phyloP scores from a whole-genome alignment of 1,140 invertebrate genomes.

The Drosophila virilis region DNA sequence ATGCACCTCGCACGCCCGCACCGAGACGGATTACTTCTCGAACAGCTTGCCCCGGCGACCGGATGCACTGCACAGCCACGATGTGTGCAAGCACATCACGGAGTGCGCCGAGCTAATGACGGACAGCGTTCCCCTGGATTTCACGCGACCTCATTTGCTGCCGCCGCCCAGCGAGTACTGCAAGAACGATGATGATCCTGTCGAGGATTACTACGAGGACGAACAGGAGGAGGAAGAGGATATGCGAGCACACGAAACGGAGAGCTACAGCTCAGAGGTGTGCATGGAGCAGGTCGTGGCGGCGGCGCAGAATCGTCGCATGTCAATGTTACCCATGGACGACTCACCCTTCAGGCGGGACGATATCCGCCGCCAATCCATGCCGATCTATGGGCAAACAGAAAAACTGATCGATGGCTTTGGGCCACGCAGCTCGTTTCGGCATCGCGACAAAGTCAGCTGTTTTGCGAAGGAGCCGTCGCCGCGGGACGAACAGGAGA shows the following conservation, averaged over 20 bases:
- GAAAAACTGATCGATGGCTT: conserved; percentile 79
- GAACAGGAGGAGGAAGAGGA: conserved; percentile 85
- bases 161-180: conserved; percentile 78
- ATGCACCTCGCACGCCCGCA: conserved; percentile 71
- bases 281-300: conserved; percentile 51
- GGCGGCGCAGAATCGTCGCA: conserved; percentile 54
- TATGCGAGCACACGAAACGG: conserved; percentile 56
- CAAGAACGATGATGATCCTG: conserved; percentile 64
- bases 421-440: conserved; percentile 69
- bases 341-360: conserved; percentile 72
- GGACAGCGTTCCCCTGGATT: conserved; percentile 69
- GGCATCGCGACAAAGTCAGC: conserved; percentile 70
- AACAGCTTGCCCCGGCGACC: conserved; percentile 72
- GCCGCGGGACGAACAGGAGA: conserved; percentile 89
- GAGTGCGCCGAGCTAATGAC: conserved; percentile 74
- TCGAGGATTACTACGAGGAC: conserved; percentile 84
- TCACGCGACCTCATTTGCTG: conserved; percentile 67
- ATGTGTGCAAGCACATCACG: conserved; percentile 76
- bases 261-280: conserved; percentile 66
- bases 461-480: conserved; percentile 60
- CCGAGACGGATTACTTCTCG: conserved; percentile 74
- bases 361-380: conserved; percentile 71
- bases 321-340: conserved; percentile 72
- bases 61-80: conserved; percentile 62
- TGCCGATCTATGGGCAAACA: conserved; percentile 77